Evolutionary conservation across 2,888 invertebrate species (phyloP), one percentile per base, ranked within the genome.

Genomic region (Nipponacmea schrenckii): DNA sequence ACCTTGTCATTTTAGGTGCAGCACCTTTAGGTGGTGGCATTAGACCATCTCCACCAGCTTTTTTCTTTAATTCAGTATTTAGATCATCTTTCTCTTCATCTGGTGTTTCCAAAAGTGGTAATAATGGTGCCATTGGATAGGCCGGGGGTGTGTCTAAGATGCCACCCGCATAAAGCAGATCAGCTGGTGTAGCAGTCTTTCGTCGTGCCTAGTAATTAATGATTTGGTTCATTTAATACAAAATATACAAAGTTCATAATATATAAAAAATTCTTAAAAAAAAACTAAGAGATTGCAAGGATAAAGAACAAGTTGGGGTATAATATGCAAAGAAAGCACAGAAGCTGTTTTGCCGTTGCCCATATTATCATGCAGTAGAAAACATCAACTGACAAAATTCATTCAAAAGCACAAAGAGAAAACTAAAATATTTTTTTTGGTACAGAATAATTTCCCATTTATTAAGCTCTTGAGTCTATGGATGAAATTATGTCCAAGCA

Each of bases 131-230:
- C 17, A 62, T 24, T 17, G 67, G 50, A n/a, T 75, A 39, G 27
- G 46, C 64, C 12, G 65, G 24, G 17, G 50, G 44, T 62, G 48
- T 70, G 44, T 39, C 68, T 26, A 31, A 50, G 15, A 56, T 24
- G 10, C 31, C 65, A 20, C 77, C 79, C 10, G 81, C 81, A 70
- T 92, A 94, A 56, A 94, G 89, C 77, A 94, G 89, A 85, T 94
- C 94, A 78, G 93, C 92, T 0, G 93, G 92, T 63, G 86, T 86
- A 64, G 88, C 83, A 15, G 85, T 85, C 67, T 83, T 86, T 64
- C 87, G 77, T 63, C 88, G 79, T 12, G 86, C 85, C 84, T 86
- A 76, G 5, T 31, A 31, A 3, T 31, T 31, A 31, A 3, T 3
- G n/a, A 71, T 67, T 68, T 7, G 62, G n/a, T 24, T 45, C 62